phyloP scores from a whole-genome alignment of 2,797 vertebrate species.

The Myotis vivesi region DNA sequence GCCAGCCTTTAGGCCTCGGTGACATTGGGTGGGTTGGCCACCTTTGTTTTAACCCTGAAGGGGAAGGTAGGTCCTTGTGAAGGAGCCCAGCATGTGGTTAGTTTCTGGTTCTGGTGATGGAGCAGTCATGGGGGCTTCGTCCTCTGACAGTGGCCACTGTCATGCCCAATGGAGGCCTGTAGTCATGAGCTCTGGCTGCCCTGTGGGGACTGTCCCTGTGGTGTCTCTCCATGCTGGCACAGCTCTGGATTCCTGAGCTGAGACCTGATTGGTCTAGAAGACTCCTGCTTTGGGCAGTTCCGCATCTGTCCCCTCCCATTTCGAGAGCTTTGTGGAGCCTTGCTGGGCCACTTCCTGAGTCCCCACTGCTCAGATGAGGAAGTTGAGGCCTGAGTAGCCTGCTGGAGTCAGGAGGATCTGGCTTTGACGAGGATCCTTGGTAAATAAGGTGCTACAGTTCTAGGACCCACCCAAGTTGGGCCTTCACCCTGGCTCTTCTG shows the following conservation, averaged over 20 bases:
- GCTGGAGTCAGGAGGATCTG: not conserved
- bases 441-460: not conserved
- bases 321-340: rapidly evolving
- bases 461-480: not conserved
- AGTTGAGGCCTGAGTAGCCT: not conserved
- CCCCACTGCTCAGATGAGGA: not conserved
- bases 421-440: not conserved
- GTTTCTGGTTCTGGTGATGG: not conserved
- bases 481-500: not conserved
- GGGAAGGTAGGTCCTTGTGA: not conserved
- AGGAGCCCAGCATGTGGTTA: not conserved
- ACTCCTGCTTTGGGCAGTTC: not conserved
- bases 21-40: too few relatives aligned
- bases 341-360: not conserved
- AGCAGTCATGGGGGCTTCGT: not conserved
- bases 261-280: not conserved
- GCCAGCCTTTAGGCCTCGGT: not conserved
- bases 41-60: not conserved
- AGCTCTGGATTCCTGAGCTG: not conserved
- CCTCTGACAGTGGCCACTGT: not conserved
- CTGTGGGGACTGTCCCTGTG: rapidly evolving
- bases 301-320: not conserved
- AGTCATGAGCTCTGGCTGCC: not conserved
- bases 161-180: not conserved
- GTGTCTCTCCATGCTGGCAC: too few relatives aligned